phyloP scores from a whole-genome alignment of 2,797 vertebrate species.

The Miichthys miiuy region DNA sequence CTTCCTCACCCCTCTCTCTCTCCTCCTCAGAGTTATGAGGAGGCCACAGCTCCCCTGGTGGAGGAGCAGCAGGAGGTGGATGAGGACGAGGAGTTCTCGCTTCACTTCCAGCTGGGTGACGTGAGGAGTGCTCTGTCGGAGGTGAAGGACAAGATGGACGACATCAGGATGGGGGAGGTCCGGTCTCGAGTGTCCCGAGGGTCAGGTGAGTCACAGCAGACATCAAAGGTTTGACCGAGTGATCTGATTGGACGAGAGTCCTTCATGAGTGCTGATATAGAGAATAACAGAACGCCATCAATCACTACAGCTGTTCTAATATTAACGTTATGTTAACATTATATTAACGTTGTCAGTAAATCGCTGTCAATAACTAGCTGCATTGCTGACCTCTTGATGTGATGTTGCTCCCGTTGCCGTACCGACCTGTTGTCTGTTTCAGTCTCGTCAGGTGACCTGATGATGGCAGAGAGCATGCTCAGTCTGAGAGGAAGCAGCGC shows the following conservation, averaged over 20 bases:
- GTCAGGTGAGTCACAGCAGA: constrained; percentile 60
- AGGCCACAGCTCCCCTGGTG: constrained; percentile 56
- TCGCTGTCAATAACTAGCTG: too few species aligned
- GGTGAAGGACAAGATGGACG: constrained; percentile 76
- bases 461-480: constrained; percentile 74
- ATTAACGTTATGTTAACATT: too few species aligned
- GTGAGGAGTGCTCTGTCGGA: constrained; percentile 76
- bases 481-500: constrained; percentile 71
- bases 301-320: too few species aligned
- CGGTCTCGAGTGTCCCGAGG: constrained; percentile 39
- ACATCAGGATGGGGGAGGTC: constrained; percentile 70
- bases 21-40: constrained; percentile 73
- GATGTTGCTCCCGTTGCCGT: too few species aligned
- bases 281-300: too few species aligned
- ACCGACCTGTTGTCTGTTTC: constrained; percentile 1
- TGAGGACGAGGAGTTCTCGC: constrained; percentile 57
- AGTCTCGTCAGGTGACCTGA: constrained; percentile 64
- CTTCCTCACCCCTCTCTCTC: too few species aligned
- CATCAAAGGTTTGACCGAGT: too few species aligned
- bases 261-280: too few species aligned
- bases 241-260: too few species aligned
- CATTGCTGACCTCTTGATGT: too few species aligned
- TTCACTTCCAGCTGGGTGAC: constrained; percentile 75
- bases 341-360: too few species aligned
- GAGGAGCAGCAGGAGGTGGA: constrained; percentile 27